Percentiles rank a stretch among this genome's conserved stretches.
These are phyloP conservation scores for Physeter macrocephalus DNA, from an alignment of 2,113 vertebrate species.

Conservation along the genomic window DNA sequence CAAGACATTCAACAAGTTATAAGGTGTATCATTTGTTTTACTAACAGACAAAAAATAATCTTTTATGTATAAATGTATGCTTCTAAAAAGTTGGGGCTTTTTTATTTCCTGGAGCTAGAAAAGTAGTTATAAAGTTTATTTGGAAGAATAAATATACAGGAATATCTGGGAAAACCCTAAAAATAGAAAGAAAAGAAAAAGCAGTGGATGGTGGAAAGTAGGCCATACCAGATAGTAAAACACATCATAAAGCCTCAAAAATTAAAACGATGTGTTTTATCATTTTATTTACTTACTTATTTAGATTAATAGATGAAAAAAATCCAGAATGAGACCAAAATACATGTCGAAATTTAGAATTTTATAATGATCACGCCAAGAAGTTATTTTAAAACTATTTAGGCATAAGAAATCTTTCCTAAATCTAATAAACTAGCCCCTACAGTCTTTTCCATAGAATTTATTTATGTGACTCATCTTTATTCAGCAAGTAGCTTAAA, in stretches of 20 bases:
- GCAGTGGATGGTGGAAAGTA: background rate
- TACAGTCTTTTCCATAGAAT: background rate
- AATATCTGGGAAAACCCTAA: background rate
- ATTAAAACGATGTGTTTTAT: background rate
- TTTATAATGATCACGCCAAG: background rate
- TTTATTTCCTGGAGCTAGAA: background rate
- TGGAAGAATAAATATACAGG: background rate
- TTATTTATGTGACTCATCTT: background rate
- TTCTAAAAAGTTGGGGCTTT: background rate
- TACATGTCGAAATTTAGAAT: background rate
- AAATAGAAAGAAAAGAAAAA: background rate
- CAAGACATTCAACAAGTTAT: background rate
- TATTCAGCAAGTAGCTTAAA: background rate
- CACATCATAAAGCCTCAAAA: background rate
- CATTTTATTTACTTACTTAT: background rate
- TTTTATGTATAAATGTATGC: background rate
- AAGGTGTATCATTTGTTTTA: background rate
- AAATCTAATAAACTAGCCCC: background rate
- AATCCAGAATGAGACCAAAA: background rate
- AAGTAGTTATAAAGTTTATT: background rate
- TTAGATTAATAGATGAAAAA: background rate
- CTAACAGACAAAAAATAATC: background rate
- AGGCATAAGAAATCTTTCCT: background rate
- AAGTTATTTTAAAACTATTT: background rate
- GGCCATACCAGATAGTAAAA: background rate